Evolutionary conservation across 2,888 invertebrate species (phyloP).

Genomic region (Notodonta ziczac): DNA sequence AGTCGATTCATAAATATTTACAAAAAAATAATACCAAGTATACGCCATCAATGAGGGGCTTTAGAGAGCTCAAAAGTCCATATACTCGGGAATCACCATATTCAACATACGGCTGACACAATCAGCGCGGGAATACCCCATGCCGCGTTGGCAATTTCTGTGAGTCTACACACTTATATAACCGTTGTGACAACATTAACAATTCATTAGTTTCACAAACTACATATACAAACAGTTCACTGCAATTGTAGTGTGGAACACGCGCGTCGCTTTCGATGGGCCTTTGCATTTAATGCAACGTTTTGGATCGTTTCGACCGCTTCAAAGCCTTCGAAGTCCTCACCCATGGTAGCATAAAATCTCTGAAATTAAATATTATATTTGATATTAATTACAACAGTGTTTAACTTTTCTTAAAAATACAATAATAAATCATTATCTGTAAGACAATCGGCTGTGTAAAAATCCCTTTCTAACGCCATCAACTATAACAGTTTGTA

Average conservation of each 20-base stretch:
- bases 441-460: too few relatives aligned
- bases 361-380: slow-evolving; percentile 51
- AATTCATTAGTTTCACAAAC: slow-evolving; percentile 4
- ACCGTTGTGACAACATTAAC: slow-evolving; percentile 16
- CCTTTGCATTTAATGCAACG: slow-evolving; percentile 54
- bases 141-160: neutral
- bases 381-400: neutral
- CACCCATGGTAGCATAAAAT: slow-evolving; percentile 74
- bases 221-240: slow-evolving; percentile 5
- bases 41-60: slow-evolving; percentile 24
- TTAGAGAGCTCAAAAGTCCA: slow-evolving; percentile 41
- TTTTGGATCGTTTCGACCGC: slow-evolving; percentile 71
- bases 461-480: too few relatives aligned
- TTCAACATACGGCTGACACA: neutral
- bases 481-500: too few relatives aligned
- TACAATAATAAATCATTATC: too few relatives aligned
- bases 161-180: slow-evolving; percentile 9
- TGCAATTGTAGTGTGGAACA: neutral
- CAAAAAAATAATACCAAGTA: slow-evolving; percentile 23
- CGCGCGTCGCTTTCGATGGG: neutral
- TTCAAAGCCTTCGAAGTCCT: slow-evolving; percentile 69
- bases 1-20: slow-evolving; percentile 46
- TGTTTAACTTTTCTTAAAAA: too few relatives aligned
- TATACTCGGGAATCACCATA: slow-evolving; percentile 1
- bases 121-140: neutral